These are phyloP conservation scores for Enoplosus armatus DNA, from an alignment of 2,797 vertebrate species.

Conservation along the genomic window DNA sequence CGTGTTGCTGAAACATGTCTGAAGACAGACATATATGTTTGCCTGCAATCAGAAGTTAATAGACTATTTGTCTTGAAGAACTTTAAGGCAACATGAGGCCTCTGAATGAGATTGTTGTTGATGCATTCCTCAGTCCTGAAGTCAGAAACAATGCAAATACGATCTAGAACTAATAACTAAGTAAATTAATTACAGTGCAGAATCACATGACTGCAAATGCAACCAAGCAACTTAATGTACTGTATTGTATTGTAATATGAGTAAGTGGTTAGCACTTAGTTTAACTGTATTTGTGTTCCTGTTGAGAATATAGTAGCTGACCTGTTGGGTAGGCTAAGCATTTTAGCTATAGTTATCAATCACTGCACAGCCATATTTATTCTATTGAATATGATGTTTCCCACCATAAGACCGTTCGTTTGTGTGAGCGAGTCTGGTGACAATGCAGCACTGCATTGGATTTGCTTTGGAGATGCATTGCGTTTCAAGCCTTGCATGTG, in stretches of 20 bases:
- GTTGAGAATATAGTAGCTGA: conserved; percentile 33
- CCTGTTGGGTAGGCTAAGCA: conserved; percentile 15
- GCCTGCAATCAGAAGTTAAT: background rate
- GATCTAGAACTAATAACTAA: background rate
- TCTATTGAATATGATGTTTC: conserved; percentile 57
- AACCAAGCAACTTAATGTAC: conserved; percentile 14
- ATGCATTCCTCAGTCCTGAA: background rate
- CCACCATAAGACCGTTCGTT: conserved; percentile 21
- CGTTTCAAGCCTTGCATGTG: conserved; percentile 35
- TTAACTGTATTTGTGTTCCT: conserved; percentile 40
- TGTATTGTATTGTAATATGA: conserved; percentile 25
- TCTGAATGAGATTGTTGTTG: background rate
- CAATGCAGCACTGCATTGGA: conserved; percentile 8
- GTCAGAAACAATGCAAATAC: background rate
- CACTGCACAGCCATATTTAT: conserved; percentile 51
- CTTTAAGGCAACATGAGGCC: background rate
- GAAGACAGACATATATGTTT: background rate
- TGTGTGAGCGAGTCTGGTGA: conserved; percentile 35
- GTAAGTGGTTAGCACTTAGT: conserved; percentile 27
- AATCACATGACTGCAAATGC: conserved; percentile 13
- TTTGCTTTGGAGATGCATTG: conserved; percentile 20
- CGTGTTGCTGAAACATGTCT: background rate
- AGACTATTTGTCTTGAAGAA: background rate
- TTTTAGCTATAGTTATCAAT: conserved; percentile 41
- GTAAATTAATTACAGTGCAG: background rate